Evolutionary conservation across 2,113 vertebrate genomes (phyloP).

Genomic region (Eclectus roratus): DNA sequence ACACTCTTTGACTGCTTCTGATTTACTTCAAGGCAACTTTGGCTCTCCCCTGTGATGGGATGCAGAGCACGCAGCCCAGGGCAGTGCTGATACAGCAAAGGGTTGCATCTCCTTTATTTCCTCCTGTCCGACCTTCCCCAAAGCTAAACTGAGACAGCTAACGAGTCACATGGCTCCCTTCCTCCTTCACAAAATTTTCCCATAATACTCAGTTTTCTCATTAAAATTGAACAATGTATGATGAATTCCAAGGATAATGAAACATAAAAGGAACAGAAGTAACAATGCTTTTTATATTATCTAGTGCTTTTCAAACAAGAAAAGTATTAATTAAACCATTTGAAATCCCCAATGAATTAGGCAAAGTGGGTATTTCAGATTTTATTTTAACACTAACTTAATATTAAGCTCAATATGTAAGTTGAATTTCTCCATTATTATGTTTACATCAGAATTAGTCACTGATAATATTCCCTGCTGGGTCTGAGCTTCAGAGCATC

Average conservation of each 20-base stretch:
- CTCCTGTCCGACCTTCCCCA: neutral
- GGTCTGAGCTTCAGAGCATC: neutral
- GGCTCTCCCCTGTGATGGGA: neutral
- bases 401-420: constrained; percentile 21
- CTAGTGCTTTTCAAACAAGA: constrained; percentile 1
- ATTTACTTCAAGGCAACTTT: neutral
- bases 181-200: neutral
- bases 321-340: constrained; percentile 34
- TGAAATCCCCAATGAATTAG: neutral
- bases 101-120: neutral
- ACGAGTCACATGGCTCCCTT: neutral
- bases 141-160: neutral
- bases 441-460: neutral
- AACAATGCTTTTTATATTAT: constrained; percentile 23
- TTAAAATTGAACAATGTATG: neutral
- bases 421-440: neutral
- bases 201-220: neutral
- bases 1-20: accelerated
- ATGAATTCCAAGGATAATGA: constrained; percentile 3
- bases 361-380: neutral
- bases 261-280: neutral
- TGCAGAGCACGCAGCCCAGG: accelerated
- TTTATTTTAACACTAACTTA: constrained; percentile 3
- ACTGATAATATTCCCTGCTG: neutral
- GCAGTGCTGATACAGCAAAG: neutral